Percentiles rank a stretch among this genome's conserved stretches.
phyloP scores from a whole-genome alignment of 2,113 vertebrate genomes.

The human region DNA sequence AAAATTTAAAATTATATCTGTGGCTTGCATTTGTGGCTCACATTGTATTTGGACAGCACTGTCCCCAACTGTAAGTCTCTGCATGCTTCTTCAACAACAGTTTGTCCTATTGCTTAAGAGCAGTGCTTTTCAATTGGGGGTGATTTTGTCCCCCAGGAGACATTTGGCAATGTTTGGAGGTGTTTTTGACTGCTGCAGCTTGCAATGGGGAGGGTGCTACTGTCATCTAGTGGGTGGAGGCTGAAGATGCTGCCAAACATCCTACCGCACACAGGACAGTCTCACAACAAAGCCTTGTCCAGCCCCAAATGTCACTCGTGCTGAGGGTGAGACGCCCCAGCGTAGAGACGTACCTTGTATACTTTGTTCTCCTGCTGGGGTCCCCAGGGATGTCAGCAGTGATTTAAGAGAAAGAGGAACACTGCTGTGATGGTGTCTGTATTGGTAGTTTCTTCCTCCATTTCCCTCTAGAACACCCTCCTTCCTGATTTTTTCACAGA shows the following conservation, averaged over 20 bases:
- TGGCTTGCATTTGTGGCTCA: not conserved
- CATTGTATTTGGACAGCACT: rapidly evolving
- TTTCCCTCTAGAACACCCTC: not conserved
- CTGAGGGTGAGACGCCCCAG: rapidly evolving
- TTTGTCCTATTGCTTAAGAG: not conserved
- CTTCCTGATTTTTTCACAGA: not conserved
- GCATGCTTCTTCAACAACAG: rapidly evolving
- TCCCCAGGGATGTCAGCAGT: not conserved
- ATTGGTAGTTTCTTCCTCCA: not conserved
- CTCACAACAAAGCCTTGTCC: not conserved
- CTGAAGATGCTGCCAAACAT: not conserved
- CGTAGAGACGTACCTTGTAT: not conserved
- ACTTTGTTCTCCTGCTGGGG: not conserved
- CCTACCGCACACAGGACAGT: rapidly evolving
- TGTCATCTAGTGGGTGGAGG: not conserved
- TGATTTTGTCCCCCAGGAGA: not conserved
- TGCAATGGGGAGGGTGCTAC: rapidly evolving
- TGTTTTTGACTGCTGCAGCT: not conserved
- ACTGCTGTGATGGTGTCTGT: rapidly evolving
- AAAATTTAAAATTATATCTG: not conserved
- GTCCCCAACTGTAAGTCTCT: not conserved
- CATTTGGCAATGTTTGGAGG: not conserved
- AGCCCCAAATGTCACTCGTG: rapidly evolving
- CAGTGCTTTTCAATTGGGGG: rapidly evolving
- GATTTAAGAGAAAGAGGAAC: not conserved